These are phyloP conservation scores for Pipra filicauda DNA, from an alignment of 2,113 vertebrate species.

Conservation along the genomic window DNA sequence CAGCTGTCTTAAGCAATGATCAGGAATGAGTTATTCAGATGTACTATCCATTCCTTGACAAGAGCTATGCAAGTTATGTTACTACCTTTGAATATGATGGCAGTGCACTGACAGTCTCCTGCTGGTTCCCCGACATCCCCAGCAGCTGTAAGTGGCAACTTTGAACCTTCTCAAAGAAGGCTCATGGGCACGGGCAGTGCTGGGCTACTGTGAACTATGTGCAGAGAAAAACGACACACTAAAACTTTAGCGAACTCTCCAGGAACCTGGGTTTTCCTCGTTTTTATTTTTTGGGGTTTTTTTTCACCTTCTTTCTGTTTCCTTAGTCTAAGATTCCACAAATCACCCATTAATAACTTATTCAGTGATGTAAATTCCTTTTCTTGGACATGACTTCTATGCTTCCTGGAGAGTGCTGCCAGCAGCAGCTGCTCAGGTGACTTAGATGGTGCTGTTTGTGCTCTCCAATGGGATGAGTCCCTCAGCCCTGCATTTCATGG, in stretches of 20 bases:
- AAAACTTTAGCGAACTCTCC: background rate
- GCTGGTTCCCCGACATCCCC: background rate
- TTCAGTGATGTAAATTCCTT: background rate
- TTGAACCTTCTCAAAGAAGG: background rate
- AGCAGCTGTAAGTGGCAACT: background rate
- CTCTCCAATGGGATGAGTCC: background rate
- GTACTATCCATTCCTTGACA: background rate
- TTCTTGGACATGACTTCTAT: background rate
- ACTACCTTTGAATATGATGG: rapidly evolving
- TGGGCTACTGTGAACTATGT: background rate
- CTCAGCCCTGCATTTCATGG: background rate
- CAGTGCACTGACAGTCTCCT: background rate
- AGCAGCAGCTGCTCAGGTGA: background rate
- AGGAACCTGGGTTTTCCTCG: background rate
- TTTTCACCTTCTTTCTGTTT: background rate
- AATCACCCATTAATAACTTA: background rate
- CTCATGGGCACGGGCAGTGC: background rate
- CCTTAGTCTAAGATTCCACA: background rate
- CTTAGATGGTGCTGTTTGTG: background rate
- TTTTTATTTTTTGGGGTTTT: no score
- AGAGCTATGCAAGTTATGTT: background rate
- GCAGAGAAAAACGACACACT: background rate
- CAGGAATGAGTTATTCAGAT: background rate
- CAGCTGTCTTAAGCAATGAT: background rate
- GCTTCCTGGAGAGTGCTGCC: background rate